Percentiles rank a stretch among this genome's conserved stretches.
Evolutionary conservation across 1,140 invertebrate species (phyloP).

Genomic region (Carposina sasakii): DNA sequence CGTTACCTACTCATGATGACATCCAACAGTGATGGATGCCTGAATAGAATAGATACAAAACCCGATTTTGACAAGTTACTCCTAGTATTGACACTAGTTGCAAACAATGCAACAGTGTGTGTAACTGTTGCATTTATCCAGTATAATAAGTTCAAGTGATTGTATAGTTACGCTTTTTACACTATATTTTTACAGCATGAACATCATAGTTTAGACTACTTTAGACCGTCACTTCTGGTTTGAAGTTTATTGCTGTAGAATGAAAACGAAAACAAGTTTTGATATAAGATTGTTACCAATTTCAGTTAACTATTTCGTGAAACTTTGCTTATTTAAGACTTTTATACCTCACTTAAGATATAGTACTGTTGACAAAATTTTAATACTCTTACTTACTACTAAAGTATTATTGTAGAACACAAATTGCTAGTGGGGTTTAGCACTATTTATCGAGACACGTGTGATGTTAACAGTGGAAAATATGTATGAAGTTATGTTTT

Average conservation of each 20-base stretch:
- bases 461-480: no score
- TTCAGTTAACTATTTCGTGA: conserved; percentile 60
- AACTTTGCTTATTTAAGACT: no score
- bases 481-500: no score
- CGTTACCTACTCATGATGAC: conserved; percentile 37
- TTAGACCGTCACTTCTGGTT: conserved; percentile 59
- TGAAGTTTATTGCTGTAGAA: conserved; percentile 36
- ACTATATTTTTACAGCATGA: conserved; percentile 55
- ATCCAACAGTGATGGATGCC: conserved; percentile 25
- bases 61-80: conserved; percentile 47
- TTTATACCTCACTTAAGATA: no score
- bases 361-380: no score
- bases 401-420: no score
- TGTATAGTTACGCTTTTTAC: conserved; percentile 62
- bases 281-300: conserved; percentile 61
- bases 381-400: no score
- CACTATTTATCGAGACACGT: no score
- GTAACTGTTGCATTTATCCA: conserved; percentile 65
- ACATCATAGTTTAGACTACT: no score
- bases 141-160: conserved; percentile 57
- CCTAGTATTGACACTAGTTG: conserved; percentile 49
- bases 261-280: conserved; percentile 36
- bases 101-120: conserved; percentile 38
- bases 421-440: no score
- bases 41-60: conserved; percentile 29